A percentile compares a stretch with the other conserved stretches of the same genome.
phyloP scores from a whole-genome alignment of 2,113 vertebrate species.

The Pyrgilauda ruficollis region DNA sequence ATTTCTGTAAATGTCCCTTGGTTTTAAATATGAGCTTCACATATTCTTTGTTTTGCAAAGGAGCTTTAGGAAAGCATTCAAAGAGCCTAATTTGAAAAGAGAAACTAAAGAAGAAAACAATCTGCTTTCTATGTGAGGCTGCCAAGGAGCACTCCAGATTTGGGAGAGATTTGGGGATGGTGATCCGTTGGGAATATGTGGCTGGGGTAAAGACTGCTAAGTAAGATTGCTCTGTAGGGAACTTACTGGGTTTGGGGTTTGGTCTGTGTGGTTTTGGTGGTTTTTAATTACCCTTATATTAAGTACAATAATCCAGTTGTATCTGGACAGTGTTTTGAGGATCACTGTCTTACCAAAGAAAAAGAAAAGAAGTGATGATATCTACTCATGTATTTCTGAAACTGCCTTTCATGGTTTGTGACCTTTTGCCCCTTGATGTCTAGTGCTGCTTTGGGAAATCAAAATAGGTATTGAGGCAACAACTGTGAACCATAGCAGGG shows the following conservation, averaged over 20 bases:
- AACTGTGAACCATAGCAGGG: neutral
- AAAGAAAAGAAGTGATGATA: neutral
- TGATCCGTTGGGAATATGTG: neutral
- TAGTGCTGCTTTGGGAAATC: slow-evolving; percentile 1
- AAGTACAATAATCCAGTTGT: neutral
- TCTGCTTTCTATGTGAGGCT: neutral
- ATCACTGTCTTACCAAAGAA: neutral
- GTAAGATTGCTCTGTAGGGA: neutral
- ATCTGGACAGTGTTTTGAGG: neutral
- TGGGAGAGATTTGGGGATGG: neutral
- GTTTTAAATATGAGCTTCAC: neutral
- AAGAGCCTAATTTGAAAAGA: neutral
- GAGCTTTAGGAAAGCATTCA: neutral
- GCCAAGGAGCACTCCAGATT: neutral
- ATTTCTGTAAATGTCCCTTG: neutral
- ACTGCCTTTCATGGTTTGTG: neutral
- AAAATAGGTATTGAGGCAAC: neutral
- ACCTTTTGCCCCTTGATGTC: neutral
- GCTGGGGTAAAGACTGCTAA: neutral
- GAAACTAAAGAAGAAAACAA: neutral
- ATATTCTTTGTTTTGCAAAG: neutral
- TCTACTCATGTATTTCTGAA: neutral
- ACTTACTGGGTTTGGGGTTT: neutral
- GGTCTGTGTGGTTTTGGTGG: neutral
- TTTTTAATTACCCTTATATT: neutral